Evolutionary conservation across 2,113 vertebrate species (phyloP).

Genomic region (Gyps fulvus): DNA sequence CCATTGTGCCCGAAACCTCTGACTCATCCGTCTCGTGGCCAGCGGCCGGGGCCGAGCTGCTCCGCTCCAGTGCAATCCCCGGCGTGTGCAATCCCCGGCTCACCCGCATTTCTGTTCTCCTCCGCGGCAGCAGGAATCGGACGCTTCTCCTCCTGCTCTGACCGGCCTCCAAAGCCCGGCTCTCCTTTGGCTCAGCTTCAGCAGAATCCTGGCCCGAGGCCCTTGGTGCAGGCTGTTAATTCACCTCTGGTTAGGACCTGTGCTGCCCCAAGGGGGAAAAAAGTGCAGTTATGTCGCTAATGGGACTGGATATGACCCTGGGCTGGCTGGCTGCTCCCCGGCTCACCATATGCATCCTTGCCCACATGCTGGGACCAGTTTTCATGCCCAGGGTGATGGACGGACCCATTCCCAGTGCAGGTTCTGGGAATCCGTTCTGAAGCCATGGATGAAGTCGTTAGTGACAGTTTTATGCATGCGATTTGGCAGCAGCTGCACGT

Average conservation of each 20-base stretch:
- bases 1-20: constrained; percentile 15
- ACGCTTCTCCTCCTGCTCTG: background rate
- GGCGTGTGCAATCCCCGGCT: fast-evolving
- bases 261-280: background rate
- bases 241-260: background rate
- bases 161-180: fast-evolving
- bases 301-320: background rate
- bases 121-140: fast-evolving
- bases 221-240: background rate
- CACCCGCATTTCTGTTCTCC: background rate
- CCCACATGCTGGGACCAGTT: fast-evolving
- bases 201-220: background rate
- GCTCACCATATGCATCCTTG: fast-evolving
- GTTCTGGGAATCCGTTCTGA: fast-evolving
- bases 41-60: background rate
- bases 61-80: fast-evolving
- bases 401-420: background rate
- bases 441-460: fast-evolving
- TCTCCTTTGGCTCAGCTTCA: background rate
- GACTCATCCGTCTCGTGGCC: background rate
- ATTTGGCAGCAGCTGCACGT: too few relatives aligned
- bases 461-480: background rate
- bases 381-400: background rate
- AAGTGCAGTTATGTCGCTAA: fast-evolving
- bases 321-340: background rate